Base-by-base conservation (phyloP, 2,113 vertebrate species). In the Parus major region DNA sequence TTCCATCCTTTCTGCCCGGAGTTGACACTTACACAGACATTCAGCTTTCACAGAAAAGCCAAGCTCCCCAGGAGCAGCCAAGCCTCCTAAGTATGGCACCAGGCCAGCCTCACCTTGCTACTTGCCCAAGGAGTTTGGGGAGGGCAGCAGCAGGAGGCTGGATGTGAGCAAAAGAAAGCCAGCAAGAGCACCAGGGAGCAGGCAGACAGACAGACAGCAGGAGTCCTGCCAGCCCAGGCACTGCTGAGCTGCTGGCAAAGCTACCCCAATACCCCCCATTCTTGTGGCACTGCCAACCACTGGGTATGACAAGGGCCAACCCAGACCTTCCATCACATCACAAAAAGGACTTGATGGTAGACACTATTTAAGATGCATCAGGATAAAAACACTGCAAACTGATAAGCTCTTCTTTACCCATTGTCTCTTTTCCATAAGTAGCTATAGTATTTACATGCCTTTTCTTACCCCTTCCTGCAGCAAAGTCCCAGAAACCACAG, bases 131-230 rank as follows among this genome's bases (percentile, higher is more conserved):
- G 11, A 71, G 4, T 22, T 2, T 52, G 22, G 7, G 20, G 29
- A 89, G 10, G 17, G 17, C 52, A 66, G 56, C 15, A 12, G 5
- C 19, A 82, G 66, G 19, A 85, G 33, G 21, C 29, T 65, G 36
- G 8, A 20, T 63, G 36, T 12, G 15, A 31, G 18, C 17, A 75
- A 60, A 49, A 50, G 7, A 29, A 70, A 56, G 31, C 29, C 77
- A 77, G 41, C 11, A 24, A 82, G 35, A 71, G 56, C 28, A 50
- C 10, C 5, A 18, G 29, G 35, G 27, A 84, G 28, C 15, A 9
- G 3, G n/a, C 7, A 64, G 63, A 36, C 0, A 0, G 35, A 46
- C 23, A 49, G 35, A 1, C 0, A 0, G 39, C 28, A 61, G 42
- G 70, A 55, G 18, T 20, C 21, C 59, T 55, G 20, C 2, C 0